phyloP scores from a whole-genome alignment of 2,797 vertebrate species.

The Prionace glauca region DNA sequence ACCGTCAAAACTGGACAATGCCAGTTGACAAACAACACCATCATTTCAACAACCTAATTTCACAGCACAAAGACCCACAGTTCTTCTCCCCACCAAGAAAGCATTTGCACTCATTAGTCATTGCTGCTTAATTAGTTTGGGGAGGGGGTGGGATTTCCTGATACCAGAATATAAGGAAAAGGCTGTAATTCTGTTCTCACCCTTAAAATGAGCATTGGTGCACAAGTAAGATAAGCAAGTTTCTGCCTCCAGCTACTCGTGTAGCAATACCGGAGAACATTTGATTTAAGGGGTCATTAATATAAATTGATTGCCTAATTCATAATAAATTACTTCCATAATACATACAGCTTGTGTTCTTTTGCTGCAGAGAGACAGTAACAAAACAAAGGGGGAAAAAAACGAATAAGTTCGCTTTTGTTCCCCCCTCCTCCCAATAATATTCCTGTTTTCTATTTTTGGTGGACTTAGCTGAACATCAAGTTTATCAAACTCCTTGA shows the following conservation, averaged over 20 bases:
- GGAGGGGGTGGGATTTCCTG: not conserved
- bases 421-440: too few species aligned
- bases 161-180: too few species aligned
- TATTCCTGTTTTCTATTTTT: not conserved
- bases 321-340: not conserved
- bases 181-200: not conserved
- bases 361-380: not conserved
- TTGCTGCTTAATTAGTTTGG: not conserved
- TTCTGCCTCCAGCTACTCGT: not conserved
- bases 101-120: not conserved
- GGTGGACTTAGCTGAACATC: not conserved
- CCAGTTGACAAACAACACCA: not conserved
- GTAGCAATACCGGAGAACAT: not conserved
- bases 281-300: slow-evolving; percentile 22
- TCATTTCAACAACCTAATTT: slow-evolving; percentile 3
- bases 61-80: not conserved
- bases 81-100: not conserved
- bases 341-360: not conserved
- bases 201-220: not conserved
- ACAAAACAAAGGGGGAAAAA: not conserved
- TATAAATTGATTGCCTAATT: slow-evolving; percentile 5
- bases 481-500: not conserved
- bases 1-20: not conserved
- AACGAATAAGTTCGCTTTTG: not conserved
- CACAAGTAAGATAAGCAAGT: not conserved